Base-by-base conservation (phyloP, 2,797 vertebrate genomes). In the Microctenopoma stevenorrisi region DNA sequence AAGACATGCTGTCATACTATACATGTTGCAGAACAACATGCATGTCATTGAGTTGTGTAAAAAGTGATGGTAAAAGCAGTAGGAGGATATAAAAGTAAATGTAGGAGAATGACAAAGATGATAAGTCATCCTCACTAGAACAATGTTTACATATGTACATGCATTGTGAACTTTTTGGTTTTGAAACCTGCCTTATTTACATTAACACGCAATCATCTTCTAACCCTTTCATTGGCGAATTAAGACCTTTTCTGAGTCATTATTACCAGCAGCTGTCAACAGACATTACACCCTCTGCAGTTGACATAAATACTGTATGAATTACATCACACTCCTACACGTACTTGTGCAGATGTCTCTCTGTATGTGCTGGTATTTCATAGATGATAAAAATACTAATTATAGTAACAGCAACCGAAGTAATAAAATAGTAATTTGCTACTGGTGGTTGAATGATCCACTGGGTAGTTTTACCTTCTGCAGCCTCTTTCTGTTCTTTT, bases 171-270 rank as follows among this genome's bases (percentile, higher is more conserved):
- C 14, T 37, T 43, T 56, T 60, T 40, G 16, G 42, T 40, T 42
- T 64, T 60, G 3, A 40, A 57, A 38, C 33, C n/a, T 25, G 48
- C 10, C 2, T 57, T 22, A 5, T 57, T 56, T 47, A 47, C 28
- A 60, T 44, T 25, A 30, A 22, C n/a, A 40, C 46, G 4, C 35
- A 58, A 35, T 46, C 7, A 0, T 48, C 30, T 38, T 58, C 5
- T 26, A 33, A 22, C 62, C 43, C 18, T 53, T 60, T 67, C n/a
- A 47, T 56, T 78, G 40, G 46, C 9, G 37, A 48, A 63, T 59
- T 58, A 15, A 44, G 65, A 33, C 13, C 10, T 61, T 65, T 69
- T 26, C 26, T 1, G 0, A 60, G 22, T 33, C 49, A 69, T 56
- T 51, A 33, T 56, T 48, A 11, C 25, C 33, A 16, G 7, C 43